These are phyloP conservation scores for Brienomyrus brachyistius DNA, from an alignment of 2,113 vertebrate genomes.

Conservation along the genomic window DNA sequence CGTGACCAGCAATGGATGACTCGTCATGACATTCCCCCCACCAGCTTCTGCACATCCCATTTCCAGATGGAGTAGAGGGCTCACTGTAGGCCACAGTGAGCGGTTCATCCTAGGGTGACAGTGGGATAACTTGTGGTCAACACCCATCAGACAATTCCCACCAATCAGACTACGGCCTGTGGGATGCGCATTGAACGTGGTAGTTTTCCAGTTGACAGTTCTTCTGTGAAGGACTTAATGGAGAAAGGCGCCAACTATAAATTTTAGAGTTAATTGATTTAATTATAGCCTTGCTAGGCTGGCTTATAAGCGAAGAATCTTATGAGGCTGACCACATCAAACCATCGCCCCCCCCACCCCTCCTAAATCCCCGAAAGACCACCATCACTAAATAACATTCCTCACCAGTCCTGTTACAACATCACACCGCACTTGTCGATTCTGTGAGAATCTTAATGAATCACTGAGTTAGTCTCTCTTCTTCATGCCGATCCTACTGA, in stretches of 20 bases:
- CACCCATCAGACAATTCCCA: not conserved
- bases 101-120: constrained; percentile 37
- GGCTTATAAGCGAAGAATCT: constrained; percentile 37
- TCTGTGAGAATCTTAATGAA: not conserved
- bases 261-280: constrained; percentile 35
- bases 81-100: constrained; percentile 15
- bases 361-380: not conserved
- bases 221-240: not conserved
- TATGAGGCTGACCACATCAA: constrained; percentile 42
- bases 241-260: constrained; percentile 15
- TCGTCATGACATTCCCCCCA: not conserved
- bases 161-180: not conserved
- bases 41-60: not conserved
- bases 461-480: constrained; percentile 33
- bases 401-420: not conserved
- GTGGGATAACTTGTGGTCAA: constrained; percentile 41
- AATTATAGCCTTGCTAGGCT: constrained; percentile 46
- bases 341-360: not conserved
- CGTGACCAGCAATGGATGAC: not conserved
- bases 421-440: not conserved
- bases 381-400: not conserved
- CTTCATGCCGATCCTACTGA: constrained; percentile 35
- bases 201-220: constrained; percentile 17
- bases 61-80: constrained; percentile 6
- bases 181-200: not conserved